Evolutionary conservation across 2,113 vertebrate genomes (phyloP), one percentile per base, ranked within the genome.

Genomic region (Lagopus leucura): DNA sequence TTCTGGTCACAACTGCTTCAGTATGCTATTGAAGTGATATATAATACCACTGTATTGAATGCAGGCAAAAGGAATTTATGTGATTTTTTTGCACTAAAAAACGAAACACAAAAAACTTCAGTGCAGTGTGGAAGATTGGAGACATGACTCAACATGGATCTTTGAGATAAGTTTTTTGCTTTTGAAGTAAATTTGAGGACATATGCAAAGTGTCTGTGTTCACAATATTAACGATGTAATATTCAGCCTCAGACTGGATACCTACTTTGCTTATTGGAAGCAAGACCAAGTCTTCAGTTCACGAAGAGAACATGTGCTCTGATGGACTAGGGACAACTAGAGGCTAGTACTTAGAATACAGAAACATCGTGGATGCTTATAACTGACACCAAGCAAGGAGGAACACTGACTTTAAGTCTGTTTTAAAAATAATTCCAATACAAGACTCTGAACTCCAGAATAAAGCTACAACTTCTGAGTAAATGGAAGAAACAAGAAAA

Each of bases 1-100:
- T 98, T 97, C 98, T 93, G 81, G 84, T 96, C 92, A 97, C 97
- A 98, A 98, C 97, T 97, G 95, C 90, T 86, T 93, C 96, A 93
- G 96, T 97, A 88, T 95, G 92, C 92, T 94, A 95, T 18, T 82
- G 90, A 80, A 82, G 86, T 97, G 96, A 98, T 98, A 98, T 97
- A 97, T 97, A 97, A 91, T 83, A 94, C 93, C 90, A 97, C 89
- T 94, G 87, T 95, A 61, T 66, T 65, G 54, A 43, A 54, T 17
- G 42, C 50, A 30, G 54, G 48, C 76, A 96, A 32, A 28, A 19
- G 54, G 65, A 22, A 54, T 78, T 93, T 48, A 30, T 66, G 60
- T 88, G 82, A 38, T 92, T 91, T 82, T 90, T 71, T 40, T 63
- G n/a, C 55, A 92, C 52, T 52, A 36, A 36, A 70, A 86, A 92